Percentiles rank a stretch among this genome's conserved stretches.
These are phyloP conservation scores for Galemys pyrenaicus DNA, from an alignment of 2,113 vertebrate species.

Conservation along the genomic window DNA sequence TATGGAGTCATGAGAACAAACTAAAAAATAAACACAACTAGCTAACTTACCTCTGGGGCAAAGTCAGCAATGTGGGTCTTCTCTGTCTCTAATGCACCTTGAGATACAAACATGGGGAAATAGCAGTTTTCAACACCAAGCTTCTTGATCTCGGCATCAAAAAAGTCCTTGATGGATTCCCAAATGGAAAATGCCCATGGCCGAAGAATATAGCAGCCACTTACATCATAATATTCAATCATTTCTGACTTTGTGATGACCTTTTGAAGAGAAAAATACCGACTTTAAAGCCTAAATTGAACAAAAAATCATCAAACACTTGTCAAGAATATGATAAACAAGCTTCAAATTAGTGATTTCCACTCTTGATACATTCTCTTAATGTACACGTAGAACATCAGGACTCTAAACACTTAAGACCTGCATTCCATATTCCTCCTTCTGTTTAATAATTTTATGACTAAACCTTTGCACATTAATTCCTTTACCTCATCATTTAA, in stretches of 20 bases:
- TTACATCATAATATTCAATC: conserved; percentile 99
- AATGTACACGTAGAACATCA: fast-evolving
- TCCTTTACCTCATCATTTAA: background rate
- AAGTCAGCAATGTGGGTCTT: conserved; percentile 96
- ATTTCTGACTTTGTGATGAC: conserved; percentile 99
- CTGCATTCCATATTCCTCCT: background rate
- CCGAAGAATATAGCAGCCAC: conserved; percentile 97
- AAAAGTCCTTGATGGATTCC: conserved; percentile 96
- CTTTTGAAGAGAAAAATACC: conserved; percentile 83
- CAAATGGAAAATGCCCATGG: conserved; percentile 96
- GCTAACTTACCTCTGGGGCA: conserved; percentile 92
- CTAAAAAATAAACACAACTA: background rate
- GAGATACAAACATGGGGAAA: conserved; percentile 99
- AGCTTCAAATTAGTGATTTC: background rate
- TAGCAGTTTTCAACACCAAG: conserved; percentile 99
- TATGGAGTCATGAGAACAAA: background rate
- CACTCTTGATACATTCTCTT: background rate
- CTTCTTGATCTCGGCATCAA: conserved; percentile 96
- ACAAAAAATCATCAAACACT: background rate
- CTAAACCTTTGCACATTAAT: background rate
- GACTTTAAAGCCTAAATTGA: background rate
- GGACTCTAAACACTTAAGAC: background rate
- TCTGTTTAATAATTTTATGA: background rate
- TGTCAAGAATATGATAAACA: background rate
- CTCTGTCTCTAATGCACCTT: conserved; percentile 96